Conservation (phyloP, 2,888 invertebrate genomes). For the Brassicogethes aeneus region DNA sequence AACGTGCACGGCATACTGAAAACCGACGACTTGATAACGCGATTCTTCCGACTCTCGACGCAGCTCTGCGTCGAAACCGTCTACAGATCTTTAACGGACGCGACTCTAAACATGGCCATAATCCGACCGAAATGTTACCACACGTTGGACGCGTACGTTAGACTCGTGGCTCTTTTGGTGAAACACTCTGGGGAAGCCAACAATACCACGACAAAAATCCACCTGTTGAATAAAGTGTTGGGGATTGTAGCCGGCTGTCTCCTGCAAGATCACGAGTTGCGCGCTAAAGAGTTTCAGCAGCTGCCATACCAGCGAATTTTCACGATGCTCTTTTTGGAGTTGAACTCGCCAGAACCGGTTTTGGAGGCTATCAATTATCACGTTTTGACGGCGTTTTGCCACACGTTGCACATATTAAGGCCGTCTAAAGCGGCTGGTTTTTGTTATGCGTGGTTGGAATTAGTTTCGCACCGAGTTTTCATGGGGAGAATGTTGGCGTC, state of each 20-base stretch:
- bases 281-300: slow-evolving; percentile 87
- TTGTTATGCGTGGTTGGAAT: slow-evolving; percentile 96
- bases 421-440: slow-evolving; percentile 94
- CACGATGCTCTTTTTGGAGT: slow-evolving; percentile 91
- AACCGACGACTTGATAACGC: slow-evolving; percentile 92
- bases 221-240: slow-evolving; percentile 77
- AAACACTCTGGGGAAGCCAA: slow-evolving; percentile 86
- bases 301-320: slow-evolving; percentile 95
- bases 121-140: slow-evolving; percentile 89
- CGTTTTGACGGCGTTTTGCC: slow-evolving; percentile 92
- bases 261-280: slow-evolving; percentile 91
- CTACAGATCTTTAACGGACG: slow-evolving; percentile 72
- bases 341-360: slow-evolving; percentile 88
- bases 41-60: slow-evolving; percentile 94
- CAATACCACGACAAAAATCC: slow-evolving; percentile 93
- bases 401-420: slow-evolving; percentile 86
- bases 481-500: slow-evolving; percentile 87
- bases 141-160: slow-evolving; percentile 90
- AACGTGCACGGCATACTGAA: slow-evolving; percentile 92
- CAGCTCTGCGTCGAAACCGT: slow-evolving; percentile 95
- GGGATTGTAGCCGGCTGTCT: slow-evolving; percentile 94
- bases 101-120: slow-evolving; percentile 46
- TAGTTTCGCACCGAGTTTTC: slow-evolving; percentile 94
- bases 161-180: slow-evolving; percentile 88
- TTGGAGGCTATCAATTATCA: slow-evolving; percentile 92